phyloP scores from a whole-genome alignment of 2,797 vertebrate species.

The Echeneis naucrates region DNA sequence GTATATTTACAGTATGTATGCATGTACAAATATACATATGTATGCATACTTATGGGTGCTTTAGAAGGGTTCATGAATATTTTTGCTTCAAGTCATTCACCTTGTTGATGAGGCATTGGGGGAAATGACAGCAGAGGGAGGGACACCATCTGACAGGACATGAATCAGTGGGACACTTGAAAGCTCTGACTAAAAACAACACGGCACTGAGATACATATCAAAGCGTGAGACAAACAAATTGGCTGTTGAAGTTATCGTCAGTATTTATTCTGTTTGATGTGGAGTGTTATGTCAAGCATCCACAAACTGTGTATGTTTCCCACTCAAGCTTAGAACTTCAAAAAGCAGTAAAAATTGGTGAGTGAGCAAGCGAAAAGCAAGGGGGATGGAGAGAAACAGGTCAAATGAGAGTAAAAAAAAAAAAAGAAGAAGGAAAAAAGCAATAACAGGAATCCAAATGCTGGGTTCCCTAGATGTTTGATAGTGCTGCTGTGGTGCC shows the following conservation, averaged over 20 bases:
- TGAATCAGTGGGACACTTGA: conserved; percentile 67
- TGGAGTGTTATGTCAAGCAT: conserved; percentile 58
- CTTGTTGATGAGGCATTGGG: neutral
- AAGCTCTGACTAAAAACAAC: conserved; percentile 61
- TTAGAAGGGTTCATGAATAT: neutral
- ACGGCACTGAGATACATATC: conserved; percentile 66
- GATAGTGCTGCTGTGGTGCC: conserved; percentile 67
- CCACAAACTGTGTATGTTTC: conserved; percentile 51
- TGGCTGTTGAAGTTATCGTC: conserved; percentile 51
- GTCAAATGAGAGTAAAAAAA: conserved; percentile 14
- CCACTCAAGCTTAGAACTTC: conserved; percentile 36
- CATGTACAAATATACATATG: no score
- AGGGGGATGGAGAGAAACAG: conserved; percentile 17
- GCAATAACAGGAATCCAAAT: conserved; percentile 30
- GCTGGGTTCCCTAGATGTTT: conserved; percentile 49
- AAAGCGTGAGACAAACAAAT: conserved; percentile 64
- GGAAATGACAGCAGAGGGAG: neutral
- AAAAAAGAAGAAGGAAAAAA: neutral
- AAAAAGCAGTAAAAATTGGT: conserved; percentile 27
- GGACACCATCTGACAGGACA: conserved; percentile 40
- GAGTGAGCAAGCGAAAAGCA: conserved; percentile 10
- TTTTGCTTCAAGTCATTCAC: neutral
- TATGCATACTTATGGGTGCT: no score
- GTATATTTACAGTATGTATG: no score
- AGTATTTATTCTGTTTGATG: conserved; percentile 70